phyloP scores from a whole-genome alignment of 2,113 vertebrate genomes.

The Erythrocercus mccallii region DNA sequence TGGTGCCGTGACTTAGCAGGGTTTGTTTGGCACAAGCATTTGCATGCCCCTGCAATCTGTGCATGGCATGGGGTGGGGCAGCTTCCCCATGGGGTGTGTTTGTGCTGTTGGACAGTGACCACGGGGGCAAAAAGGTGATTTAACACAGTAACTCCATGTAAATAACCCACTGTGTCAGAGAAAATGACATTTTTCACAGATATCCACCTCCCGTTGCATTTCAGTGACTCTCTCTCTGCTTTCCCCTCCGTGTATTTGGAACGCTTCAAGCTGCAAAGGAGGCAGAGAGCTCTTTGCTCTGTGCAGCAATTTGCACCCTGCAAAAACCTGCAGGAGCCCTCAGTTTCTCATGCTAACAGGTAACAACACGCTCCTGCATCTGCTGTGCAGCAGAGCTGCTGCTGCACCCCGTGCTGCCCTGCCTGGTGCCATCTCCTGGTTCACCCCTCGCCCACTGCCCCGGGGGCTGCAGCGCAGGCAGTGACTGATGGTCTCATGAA shows the following conservation, averaged over 20 bases:
- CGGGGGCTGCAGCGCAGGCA: not conserved
- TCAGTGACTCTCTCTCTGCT: not conserved
- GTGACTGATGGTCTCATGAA: not conserved
- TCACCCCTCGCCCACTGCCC: not conserved
- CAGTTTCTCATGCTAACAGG: not conserved
- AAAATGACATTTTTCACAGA: not conserved
- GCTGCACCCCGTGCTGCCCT: fast-evolving
- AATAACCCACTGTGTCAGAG: not conserved
- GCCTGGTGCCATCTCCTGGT: not conserved
- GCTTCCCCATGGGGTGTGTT: not conserved
- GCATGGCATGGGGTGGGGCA: not conserved
- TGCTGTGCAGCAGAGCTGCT: not conserved
- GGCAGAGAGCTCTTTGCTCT: not conserved
- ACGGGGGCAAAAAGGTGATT: not conserved
- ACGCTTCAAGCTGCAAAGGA: not conserved
- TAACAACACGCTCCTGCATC: not conserved
- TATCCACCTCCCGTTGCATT: not conserved
- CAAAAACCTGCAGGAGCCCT: not conserved
- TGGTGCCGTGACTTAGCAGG: not conserved
- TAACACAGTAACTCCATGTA: not conserved
- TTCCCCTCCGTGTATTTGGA: not conserved
- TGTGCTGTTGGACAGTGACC: not conserved
- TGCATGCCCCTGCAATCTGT: not conserved
- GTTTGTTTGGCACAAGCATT: not conserved
- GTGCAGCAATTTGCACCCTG: not conserved